Evolutionary conservation across 92 coral and sea anemone genomes (phyloP).

Genomic region (Phymanthus crucifer): DNA sequence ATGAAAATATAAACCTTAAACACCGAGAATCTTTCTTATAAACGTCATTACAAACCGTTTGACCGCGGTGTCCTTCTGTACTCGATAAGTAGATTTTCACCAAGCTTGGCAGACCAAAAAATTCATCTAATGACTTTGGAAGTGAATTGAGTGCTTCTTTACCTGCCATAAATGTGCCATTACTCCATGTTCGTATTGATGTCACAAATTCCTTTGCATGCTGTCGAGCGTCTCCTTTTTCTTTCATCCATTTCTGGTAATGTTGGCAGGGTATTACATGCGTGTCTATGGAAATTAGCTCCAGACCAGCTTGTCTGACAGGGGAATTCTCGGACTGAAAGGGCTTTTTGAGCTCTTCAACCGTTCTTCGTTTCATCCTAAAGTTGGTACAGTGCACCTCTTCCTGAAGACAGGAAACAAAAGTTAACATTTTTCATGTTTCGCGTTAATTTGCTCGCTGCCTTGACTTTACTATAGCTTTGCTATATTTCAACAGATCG

Average conservation of each 20-base stretch:
- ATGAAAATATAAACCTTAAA: no score
- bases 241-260: constrained; percentile 63
- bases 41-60: no score
- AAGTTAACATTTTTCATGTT: no score
- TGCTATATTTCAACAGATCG: no score
- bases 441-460: no score
- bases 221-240: constrained; percentile 60
- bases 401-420: constrained; percentile 30
- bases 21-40: no score
- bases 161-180: constrained; percentile 65
- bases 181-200: constrained; percentile 74
- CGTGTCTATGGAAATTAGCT: constrained; percentile 74
- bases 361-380: constrained; percentile 57
- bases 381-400: constrained; percentile 71
- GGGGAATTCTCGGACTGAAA: constrained; percentile 55
- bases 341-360: constrained; percentile 65
- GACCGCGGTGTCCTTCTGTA: no score
- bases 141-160: constrained; percentile 10
- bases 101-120: no score
- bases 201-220: constrained; percentile 68
- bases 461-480: no score
- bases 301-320: constrained; percentile 68
- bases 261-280: constrained; percentile 64
- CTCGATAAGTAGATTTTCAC: no score
- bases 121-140: no score